Evolutionary conservation across 2,888 invertebrate genomes (phyloP).

Genomic region (Nymphalis polychloros): DNA sequence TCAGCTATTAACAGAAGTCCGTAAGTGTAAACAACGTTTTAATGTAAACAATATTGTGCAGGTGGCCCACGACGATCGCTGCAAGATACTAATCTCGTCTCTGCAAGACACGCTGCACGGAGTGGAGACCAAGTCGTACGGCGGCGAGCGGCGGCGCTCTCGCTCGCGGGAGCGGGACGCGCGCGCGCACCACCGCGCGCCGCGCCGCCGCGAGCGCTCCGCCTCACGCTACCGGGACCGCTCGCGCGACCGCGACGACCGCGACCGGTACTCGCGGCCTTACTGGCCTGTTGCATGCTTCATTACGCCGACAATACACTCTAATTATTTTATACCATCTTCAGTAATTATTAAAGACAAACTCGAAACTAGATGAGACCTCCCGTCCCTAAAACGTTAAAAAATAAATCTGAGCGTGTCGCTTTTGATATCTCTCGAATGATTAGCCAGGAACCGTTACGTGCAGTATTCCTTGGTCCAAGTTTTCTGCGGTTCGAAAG

Average conservation of each 20-base stretch:
- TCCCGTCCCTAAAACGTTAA: too few relatives aligned
- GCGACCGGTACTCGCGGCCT: conserved; percentile 59
- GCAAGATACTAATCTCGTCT: conserved; percentile 98
- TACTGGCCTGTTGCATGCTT: too few relatives aligned
- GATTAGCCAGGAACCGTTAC: too few relatives aligned
- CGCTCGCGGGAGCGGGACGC: conserved; percentile 75
- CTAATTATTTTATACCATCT: too few relatives aligned
- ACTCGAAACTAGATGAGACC: too few relatives aligned
- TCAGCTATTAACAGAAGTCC: not conserved
- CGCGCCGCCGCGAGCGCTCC: conserved; percentile 69
- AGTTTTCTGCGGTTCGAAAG: too few relatives aligned
- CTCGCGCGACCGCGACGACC: conserved; percentile 70
- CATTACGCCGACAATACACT: too few relatives aligned
- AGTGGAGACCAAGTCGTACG: conserved; percentile 98
- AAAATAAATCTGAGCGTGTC: too few relatives aligned
- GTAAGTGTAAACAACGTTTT: not conserved
- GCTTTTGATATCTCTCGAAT: too few relatives aligned
- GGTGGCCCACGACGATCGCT: conserved; percentile 97
- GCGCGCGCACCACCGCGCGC: conserved; percentile 66
- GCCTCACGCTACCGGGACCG: conserved; percentile 70
- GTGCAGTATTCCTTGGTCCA: too few relatives aligned
- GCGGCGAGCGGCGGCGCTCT: conserved; percentile 77
- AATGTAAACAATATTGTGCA: conserved; percentile 40
- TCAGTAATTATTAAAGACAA: too few relatives aligned
- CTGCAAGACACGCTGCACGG: conserved; percentile 98